Evolutionary conservation across 2,113 vertebrate genomes (phyloP).

Genomic region (Martes martes): DNA sequence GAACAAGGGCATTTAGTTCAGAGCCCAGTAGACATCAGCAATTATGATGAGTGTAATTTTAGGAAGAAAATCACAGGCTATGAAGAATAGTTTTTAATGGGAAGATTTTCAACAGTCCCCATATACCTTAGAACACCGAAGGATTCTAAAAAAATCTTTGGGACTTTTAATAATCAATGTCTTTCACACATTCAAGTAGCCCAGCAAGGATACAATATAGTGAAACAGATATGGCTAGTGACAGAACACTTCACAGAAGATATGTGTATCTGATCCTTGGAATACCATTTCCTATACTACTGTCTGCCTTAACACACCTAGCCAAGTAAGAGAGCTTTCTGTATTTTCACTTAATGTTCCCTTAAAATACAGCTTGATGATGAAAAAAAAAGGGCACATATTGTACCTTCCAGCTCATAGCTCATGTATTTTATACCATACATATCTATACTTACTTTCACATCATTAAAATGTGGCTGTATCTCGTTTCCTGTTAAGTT

Average conservation of each 20-base stretch:
- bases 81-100: not conserved
- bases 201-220: not conserved
- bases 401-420: not conserved
- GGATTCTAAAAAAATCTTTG: not conserved
- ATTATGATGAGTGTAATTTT: not conserved
- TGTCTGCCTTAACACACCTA: not conserved
- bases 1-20: not conserved
- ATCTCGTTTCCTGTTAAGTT: not conserved
- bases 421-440: not conserved
- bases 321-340: not conserved
- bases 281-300: not conserved
- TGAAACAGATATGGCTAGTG: not conserved
- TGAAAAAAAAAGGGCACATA: not conserved
- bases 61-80: not conserved
- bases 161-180: not conserved
- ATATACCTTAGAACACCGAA: not conserved
- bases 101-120: conserved; percentile 2
- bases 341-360: not conserved
- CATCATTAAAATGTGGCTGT: not conserved
- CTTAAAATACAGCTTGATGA: not conserved
- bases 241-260: not conserved
- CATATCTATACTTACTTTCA: not conserved
- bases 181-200: not conserved
- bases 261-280: not conserved
- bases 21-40: not conserved